Base-by-base conservation (phyloP, 2,113 vertebrate species). In the Callocephalon fimbriatum region DNA sequence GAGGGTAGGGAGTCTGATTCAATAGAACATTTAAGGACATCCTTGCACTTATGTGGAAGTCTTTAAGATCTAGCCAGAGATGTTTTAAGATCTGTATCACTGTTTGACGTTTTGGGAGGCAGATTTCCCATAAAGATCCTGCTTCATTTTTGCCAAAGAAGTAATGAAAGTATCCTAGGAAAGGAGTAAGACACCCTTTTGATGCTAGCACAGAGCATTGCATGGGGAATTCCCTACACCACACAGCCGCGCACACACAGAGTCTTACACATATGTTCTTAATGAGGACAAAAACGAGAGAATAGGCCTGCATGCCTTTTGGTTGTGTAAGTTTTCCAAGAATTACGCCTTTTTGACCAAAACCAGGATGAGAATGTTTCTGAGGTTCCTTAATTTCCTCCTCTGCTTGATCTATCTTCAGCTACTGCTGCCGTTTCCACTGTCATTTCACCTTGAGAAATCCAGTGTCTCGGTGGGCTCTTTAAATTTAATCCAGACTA, bases 401-500 rank as follows among this genome's bases (percentile, higher is more conserved):
- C 26, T 93, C 27, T 78, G 16, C 53, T 82, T 56, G n/a, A 90
- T 65, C 48, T 40, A 1, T 44, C 86, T 75, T 63, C 16, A 9
- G 35, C 65, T 86, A 51, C 29, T 0, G 0, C 76, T 95, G 73
- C 73, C 35, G 51, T 95, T 91, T 68, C 47, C 26, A 11, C 73
- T 89, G 56, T 68, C 48, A 48, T 61, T 91, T 96, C 80, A 86
- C 84, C 91, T 94, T 75, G 73, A 85, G 73, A 91, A 93, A 63
- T 42, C 23, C 51, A 27, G 0, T 26, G 38, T 78, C 76, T 86
- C 0, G 0, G 8, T 78, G 84, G 65, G 56, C 66, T 81, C 47
- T 63, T 95, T 44, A 72, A 9, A 75, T 74, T 59, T 72, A 91
- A 91, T 67, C 80, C 70, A n/a, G 70, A 56, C 38, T 78, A 37